Base-by-base conservation (phyloP, 1,140 invertebrate species). In the Solen grandis region DNA sequence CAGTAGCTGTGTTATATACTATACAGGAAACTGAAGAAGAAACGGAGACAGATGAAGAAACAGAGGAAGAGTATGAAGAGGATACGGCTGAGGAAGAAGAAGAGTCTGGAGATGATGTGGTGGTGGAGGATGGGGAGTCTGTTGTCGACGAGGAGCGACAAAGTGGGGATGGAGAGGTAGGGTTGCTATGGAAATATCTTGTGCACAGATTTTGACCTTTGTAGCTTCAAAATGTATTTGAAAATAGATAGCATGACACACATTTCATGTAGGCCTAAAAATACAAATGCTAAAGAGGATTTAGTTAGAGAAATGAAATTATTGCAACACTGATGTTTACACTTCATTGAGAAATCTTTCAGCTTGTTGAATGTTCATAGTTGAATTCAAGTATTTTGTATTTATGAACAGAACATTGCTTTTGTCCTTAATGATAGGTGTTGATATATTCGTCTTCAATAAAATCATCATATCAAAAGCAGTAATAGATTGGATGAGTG, bases 141-240 rank as follows among this genome's bases (percentile, higher is more conserved):
- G 77, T 62, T 69, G 65, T 75, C 31, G 83, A 82, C 5, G 81
- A 75, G 36, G 84, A 86, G 38, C 69, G 86, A 50, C 81, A 85
- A 50, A 84, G 86, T 84, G 82, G 82, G 2, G 83, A 87, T 72
- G 82, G 84, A 69, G 82, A 84, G 81, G 84, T 84, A 66, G 1
- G 27, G 14, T n/a, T 63, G n/a, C n/a, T n/a, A n/a, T 8, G 5
- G 54, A 5, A 5, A 55, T 27, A 55, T 5, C n/a, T 55, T 55
- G 4, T 55, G 27, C 8, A 8, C 19, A 13, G 46, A 50, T 50
- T 50, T 13, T 50, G 19, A 8, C 8, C 46, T 13, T 8, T 8
- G 10, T 13, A 13, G 10, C 8, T 19, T 50, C 19, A 13, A 8
- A 50, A 19, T 8, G n/a, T 50, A n/a, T 13, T 10, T 50, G 10